phyloP scores from a whole-genome alignment of 2,888 invertebrate genomes.

The Oxycera nigricornis region DNA sequence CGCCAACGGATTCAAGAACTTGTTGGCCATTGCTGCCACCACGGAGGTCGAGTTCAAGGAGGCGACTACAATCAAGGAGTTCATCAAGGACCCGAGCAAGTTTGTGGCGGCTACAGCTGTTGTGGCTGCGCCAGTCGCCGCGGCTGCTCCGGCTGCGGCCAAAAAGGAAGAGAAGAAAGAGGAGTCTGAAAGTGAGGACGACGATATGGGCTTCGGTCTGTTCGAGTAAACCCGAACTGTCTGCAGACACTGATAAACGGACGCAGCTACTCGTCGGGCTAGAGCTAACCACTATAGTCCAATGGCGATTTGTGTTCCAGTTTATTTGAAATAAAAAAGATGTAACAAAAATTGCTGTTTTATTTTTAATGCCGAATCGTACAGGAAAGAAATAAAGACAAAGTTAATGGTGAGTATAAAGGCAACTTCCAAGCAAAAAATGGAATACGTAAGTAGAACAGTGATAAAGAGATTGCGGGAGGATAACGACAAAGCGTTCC shows the following conservation, averaged over 20 bases:
- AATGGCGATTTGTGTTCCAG: constrained; percentile 51
- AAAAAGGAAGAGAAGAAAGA: constrained; percentile 81
- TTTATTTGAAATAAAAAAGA: background rate
- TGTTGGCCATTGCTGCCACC: constrained; percentile 94
- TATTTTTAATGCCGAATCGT: background rate
- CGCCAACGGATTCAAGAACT: constrained; percentile 97
- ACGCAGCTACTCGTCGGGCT: constrained; percentile 45
- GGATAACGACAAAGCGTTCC: too few species aligned
- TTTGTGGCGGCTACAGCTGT: constrained; percentile 75
- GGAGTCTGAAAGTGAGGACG: constrained; percentile 84
- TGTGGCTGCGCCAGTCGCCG: constrained; percentile 69
- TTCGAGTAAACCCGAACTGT: constrained; percentile 78
- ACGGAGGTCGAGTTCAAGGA: constrained; percentile 96
- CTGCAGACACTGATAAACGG: background rate
- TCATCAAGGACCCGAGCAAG: constrained; percentile 95
- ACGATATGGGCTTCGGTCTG: constrained; percentile 98
- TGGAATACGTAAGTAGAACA: too few species aligned
- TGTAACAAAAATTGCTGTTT: background rate
- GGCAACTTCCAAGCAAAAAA: too few species aligned
- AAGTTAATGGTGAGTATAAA: background rate
- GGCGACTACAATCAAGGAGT: constrained; percentile 91
- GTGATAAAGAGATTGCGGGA: too few species aligned
- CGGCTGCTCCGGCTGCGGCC: constrained; percentile 69
- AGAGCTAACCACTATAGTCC: constrained; percentile 16
- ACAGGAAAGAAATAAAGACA: background rate